phyloP scores from a whole-genome alignment of 2,888 invertebrate species.

The Isotomurus palustris region DNA sequence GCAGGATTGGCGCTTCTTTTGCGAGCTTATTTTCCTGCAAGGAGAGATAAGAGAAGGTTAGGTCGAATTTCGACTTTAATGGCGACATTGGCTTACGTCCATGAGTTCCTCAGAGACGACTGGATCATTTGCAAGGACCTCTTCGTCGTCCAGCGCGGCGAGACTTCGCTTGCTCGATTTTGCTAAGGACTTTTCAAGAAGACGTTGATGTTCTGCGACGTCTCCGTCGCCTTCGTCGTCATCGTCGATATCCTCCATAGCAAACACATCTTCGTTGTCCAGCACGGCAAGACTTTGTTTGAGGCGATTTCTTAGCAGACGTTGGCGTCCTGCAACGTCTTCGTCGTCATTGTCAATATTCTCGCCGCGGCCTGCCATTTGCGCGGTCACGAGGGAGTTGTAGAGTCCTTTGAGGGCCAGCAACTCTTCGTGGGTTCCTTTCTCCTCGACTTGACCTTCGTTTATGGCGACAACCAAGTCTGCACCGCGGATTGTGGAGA shows the following conservation, averaged over 20 bases:
- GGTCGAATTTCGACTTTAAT: too few relatives aligned
- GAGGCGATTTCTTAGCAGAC: too few relatives aligned
- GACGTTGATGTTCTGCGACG: conserved; percentile 22
- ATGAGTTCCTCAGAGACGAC: conserved; percentile 21
- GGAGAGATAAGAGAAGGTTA: too few relatives aligned
- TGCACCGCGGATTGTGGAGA: conserved; percentile 48
- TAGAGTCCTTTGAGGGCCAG: conserved; percentile 62
- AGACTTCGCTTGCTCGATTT: conserved; percentile 15
- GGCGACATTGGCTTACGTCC: not conserved
- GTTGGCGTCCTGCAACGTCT: too few relatives aligned
- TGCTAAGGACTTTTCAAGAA: conserved; percentile 2
- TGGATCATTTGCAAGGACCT: conserved; percentile 11
- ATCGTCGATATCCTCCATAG: too few relatives aligned
- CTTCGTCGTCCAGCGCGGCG: conserved; percentile 33
- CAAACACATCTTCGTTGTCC: too few relatives aligned
- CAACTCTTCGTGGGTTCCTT: conserved; percentile 69
- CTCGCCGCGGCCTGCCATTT: conserved; percentile 54
- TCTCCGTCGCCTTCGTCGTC: conserved; percentile 37
- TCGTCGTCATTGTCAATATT: conserved; percentile 31
- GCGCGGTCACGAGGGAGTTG: conserved; percentile 63
- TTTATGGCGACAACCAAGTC: conserved; percentile 57
- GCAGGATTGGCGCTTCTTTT: conserved; percentile 50
- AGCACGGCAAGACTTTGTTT: too few relatives aligned
- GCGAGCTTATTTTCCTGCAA: conserved; percentile 33
- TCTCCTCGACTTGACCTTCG: conserved; percentile 65